Evolutionary conservation across 2,113 vertebrate genomes (phyloP).

Genomic region (Cranoglanis bouderius): DNA sequence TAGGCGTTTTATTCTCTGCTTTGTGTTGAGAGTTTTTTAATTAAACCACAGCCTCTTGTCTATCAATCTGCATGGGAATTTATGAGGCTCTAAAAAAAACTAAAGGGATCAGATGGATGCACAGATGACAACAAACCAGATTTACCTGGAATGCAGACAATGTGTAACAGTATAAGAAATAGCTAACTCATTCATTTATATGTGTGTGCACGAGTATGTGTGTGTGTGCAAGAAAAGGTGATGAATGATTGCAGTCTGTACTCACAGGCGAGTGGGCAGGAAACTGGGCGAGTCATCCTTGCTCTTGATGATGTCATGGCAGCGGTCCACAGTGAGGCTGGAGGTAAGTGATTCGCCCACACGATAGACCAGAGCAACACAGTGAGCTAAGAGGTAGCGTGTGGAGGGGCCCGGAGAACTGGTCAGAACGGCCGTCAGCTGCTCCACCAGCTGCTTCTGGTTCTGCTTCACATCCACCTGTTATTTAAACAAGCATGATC

Average conservation of each 20-base stretch:
- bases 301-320: constrained; percentile 91
- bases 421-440: constrained; percentile 80
- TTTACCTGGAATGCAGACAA: constrained; percentile 7
- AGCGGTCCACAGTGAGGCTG: constrained; percentile 85
- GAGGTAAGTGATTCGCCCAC: constrained; percentile 84
- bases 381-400: constrained; percentile 85
- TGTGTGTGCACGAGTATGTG: not conserved
- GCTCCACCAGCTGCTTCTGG: constrained; percentile 85
- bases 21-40: not conserved
- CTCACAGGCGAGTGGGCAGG: constrained; percentile 92
- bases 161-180: not conserved
- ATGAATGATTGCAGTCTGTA: constrained; percentile 40
- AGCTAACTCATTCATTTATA: not conserved
- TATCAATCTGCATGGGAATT: not conserved
- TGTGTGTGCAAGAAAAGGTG: not conserved
- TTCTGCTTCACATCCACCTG: constrained; percentile 84
- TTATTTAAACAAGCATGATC: constrained; percentile 1
- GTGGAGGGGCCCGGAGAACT: constrained; percentile 88
- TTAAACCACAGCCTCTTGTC: not conserved
- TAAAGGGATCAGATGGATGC: not conserved
- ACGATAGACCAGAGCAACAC: constrained; percentile 83
- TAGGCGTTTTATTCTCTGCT: not conserved
- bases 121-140: not conserved
- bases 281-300: constrained; percentile 95
- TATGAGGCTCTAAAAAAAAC: not conserved